A percentile compares a stretch with the other conserved stretches of the same genome.
These are phyloP conservation scores for Beris chalybata DNA, from an alignment of 2,888 invertebrate species.

Conservation along the genomic window DNA sequence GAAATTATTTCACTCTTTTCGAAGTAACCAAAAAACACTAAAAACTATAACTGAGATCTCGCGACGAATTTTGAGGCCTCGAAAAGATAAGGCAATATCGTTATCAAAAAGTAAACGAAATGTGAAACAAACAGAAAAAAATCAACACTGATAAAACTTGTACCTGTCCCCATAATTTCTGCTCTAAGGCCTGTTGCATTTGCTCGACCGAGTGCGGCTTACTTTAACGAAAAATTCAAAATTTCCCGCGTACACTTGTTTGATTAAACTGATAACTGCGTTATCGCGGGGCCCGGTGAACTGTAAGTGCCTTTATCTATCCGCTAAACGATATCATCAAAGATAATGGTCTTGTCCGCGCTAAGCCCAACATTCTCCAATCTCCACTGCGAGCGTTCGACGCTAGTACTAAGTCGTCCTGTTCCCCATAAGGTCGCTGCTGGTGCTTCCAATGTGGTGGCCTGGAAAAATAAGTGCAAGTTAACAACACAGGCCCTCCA, in stretches of 20 bases:
- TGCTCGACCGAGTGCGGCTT: not conserved
- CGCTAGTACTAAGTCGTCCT: not conserved
- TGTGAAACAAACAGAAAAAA: slow-evolving; percentile 31
- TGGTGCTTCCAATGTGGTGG: not conserved
- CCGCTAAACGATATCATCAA: slow-evolving; percentile 7
- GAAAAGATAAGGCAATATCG: slow-evolving; percentile 25
- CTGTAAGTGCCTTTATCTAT: slow-evolving; percentile 16
- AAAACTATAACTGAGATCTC: slow-evolving; percentile 7
- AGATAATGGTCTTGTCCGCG: not conserved
- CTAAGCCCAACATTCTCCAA: too few relatives aligned
- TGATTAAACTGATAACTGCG: slow-evolving; percentile 36
- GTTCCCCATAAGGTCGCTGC: too few relatives aligned
- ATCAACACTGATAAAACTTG: slow-evolving; percentile 37
- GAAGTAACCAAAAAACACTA: slow-evolving; percentile 27
- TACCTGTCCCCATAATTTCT: slow-evolving; percentile 37
- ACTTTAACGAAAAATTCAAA: too few relatives aligned
- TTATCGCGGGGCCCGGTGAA: slow-evolving; percentile 22
- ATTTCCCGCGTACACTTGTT: slow-evolving; percentile 35
- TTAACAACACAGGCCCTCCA: slow-evolving; percentile 28
- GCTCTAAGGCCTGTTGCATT: slow-evolving; percentile 2
- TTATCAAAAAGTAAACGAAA: slow-evolving; percentile 34
- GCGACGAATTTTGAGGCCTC: slow-evolving; percentile 15
- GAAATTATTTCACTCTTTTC: slow-evolving; percentile 20
- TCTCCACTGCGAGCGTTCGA: not conserved
- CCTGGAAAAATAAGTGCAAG: slow-evolving; percentile 32